Percentiles rank a stretch among this genome's conserved stretches.
Evolutionary conservation across 2,113 vertebrate species (phyloP).

Genomic region (Piaya cayana): DNA sequence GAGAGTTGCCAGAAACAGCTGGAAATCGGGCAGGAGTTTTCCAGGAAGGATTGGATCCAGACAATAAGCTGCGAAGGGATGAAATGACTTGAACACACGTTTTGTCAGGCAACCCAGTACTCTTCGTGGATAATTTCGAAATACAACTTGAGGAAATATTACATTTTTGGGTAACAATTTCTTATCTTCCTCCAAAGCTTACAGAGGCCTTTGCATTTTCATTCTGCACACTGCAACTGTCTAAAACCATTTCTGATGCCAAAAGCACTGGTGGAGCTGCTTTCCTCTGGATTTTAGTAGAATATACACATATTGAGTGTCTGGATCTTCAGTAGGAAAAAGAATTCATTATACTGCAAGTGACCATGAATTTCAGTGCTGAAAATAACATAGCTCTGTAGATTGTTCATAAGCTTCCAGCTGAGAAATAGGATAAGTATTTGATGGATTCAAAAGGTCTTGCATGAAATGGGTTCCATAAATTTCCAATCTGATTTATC

Average conservation of each 20-base stretch:
- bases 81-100: not conserved
- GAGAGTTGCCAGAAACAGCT: not conserved
- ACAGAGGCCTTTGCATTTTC: not conserved
- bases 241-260: not conserved
- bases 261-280: not conserved
- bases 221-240: not conserved
- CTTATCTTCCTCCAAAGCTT: not conserved
- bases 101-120: not conserved
- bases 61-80: not conserved
- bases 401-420: not conserved
- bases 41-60: not conserved
- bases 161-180: not conserved
- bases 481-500: not conserved
- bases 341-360: slow-evolving; percentile 10
- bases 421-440: not conserved
- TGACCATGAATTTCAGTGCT: not conserved
- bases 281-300: not conserved
- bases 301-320: not conserved
- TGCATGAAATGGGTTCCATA: not conserved
- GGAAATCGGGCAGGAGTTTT: not conserved
- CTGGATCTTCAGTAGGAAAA: not conserved
- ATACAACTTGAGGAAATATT: not conserved
- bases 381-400: not conserved
- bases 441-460: not conserved
- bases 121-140: not conserved